These are phyloP conservation scores for Eubasilissa splendida DNA, from an alignment of 2,888 invertebrate genomes.

Conservation along the genomic window DNA sequence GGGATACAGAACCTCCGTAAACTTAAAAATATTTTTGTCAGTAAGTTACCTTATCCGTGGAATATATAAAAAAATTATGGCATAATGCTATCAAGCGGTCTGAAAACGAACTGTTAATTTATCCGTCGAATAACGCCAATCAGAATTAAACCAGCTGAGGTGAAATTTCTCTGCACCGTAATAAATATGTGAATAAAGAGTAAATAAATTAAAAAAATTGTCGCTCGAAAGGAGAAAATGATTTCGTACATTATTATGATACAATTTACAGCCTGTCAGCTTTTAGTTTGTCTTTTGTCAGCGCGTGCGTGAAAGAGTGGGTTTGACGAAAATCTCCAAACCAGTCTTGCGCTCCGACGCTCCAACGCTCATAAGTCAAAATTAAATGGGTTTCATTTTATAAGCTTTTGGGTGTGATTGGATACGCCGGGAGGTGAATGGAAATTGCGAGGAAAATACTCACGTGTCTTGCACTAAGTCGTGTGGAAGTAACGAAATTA, in stretches of 20 bases:
- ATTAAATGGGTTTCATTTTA: conserved; percentile 18
- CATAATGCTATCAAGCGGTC: too few relatives aligned
- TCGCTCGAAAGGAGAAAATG: background rate
- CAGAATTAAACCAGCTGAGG: too few relatives aligned
- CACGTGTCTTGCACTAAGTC: conserved; percentile 15
- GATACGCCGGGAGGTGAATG: conserved; percentile 10
- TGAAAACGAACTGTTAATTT: too few relatives aligned
- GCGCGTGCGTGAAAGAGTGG: conserved; percentile 5
- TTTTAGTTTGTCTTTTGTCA: background rate
- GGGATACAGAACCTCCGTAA: too few relatives aligned
- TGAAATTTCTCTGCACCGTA: too few relatives aligned
- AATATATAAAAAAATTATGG: too few relatives aligned
- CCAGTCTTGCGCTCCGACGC: background rate
- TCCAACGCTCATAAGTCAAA: background rate
- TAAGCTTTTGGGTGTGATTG: conserved; percentile 16
- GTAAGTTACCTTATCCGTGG: too few relatives aligned
- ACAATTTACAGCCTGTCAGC: background rate
- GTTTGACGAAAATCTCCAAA: conserved; percentile 22
- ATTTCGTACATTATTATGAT: background rate
- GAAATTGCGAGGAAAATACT: conserved; percentile 1
- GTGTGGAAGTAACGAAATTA: conserved; percentile 17
- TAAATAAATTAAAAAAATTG: too few relatives aligned
- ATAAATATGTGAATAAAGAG: too few relatives aligned
- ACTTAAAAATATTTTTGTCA: too few relatives aligned
- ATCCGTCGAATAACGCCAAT: too few relatives aligned